Conservation (phyloP, 2,113 vertebrate genomes). For the Aegotheles bennettii region DNA sequence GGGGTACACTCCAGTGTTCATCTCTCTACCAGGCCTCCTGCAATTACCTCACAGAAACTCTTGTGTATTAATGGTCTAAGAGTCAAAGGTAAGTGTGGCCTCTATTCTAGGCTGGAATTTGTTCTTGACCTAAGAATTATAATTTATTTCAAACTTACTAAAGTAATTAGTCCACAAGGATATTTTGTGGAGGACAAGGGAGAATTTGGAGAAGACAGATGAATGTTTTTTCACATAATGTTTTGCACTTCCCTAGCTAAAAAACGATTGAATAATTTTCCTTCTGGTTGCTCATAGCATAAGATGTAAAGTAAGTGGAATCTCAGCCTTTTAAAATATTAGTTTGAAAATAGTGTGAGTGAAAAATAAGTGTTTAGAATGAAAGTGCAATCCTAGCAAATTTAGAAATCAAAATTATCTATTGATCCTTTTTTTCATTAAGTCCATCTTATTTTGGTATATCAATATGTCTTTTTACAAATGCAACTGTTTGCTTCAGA, state of each 20-base stretch:
- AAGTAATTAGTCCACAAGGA: background rate
- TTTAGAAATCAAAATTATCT: background rate
- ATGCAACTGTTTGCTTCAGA: background rate
- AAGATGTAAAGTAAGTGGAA: background rate
- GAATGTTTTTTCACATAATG: background rate
- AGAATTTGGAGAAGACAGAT: background rate
- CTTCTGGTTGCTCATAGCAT: background rate
- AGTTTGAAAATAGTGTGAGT: background rate
- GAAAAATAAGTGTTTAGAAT: background rate
- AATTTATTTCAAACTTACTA: background rate
- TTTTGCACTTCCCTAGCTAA: background rate
- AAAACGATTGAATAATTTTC: background rate
- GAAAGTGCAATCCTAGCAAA: background rate
- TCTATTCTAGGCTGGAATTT: background rate
- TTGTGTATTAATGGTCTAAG: background rate
- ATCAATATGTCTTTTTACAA: background rate
- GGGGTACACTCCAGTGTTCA: background rate
- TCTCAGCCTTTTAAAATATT: background rate
- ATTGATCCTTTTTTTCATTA: background rate
- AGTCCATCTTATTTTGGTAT: background rate
- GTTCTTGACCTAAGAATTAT: background rate
- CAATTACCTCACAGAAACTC: background rate
- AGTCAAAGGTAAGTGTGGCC: background rate
- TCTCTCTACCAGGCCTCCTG: background rate
- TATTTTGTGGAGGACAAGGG: background rate